These are phyloP conservation scores for Alauda arvensis DNA, from an alignment of 2,797 vertebrate species.

Conservation along the genomic window DNA sequence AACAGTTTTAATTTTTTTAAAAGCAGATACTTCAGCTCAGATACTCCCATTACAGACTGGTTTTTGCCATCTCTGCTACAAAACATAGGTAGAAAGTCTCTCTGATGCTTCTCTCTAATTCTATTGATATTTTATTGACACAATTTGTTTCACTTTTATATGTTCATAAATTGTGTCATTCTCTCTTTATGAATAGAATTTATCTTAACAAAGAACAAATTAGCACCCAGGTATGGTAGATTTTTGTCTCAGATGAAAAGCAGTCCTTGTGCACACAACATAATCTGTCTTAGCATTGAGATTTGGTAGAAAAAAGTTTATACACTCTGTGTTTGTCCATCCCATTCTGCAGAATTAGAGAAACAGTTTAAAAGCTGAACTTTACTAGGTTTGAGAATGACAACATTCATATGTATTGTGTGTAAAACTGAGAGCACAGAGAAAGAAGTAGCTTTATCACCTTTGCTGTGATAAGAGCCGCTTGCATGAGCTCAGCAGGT, in stretches of 20 bases:
- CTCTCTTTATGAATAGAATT: not conserved
- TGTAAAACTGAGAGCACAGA: not conserved
- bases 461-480: not conserved
- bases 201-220: not conserved
- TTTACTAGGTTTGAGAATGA: not conserved
- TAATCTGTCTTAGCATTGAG: not conserved
- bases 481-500: not conserved
- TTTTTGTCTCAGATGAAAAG: not conserved
- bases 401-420: accelerated
- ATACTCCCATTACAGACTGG: not conserved
- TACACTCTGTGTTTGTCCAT: not conserved
- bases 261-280: not conserved
- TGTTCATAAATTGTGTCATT: not conserved
- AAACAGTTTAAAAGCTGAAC: not conserved
- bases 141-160: not conserved
- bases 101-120: not conserved
- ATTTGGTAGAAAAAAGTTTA: not conserved
- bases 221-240: not conserved
- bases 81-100: not conserved
- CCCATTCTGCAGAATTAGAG: not conserved
- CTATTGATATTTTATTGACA: not conserved
- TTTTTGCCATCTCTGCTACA: not conserved
- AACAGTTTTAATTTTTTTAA: not conserved
- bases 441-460: not conserved
- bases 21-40: not conserved